Conservation (phyloP, 1,140 invertebrate species). For the Lycorma delicatula region DNA sequence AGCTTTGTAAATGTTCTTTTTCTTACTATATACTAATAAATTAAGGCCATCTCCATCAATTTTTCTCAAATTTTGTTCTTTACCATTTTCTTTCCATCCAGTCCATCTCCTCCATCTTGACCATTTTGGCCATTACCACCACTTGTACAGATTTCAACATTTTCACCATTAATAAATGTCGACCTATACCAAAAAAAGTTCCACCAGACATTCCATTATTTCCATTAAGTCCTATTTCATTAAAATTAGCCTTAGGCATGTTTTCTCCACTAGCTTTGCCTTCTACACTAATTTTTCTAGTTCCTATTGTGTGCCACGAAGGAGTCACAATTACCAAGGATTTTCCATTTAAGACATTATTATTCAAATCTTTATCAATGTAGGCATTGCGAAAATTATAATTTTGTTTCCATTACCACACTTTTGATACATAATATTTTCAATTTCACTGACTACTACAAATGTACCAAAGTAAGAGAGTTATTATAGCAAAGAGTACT, state of each 20-base stretch:
- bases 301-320: not conserved
- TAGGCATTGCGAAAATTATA: not conserved
- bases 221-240: not conserved
- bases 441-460: not conserved
- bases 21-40: not conserved
- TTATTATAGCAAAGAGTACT: not conserved
- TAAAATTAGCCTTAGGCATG: not conserved
- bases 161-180: not conserved
- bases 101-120: not conserved
- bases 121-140: not conserved
- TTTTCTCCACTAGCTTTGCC: not conserved
- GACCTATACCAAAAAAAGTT: not conserved
- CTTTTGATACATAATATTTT: not conserved
- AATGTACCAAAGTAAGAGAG: not conserved
- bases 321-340: not conserved
- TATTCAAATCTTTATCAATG: not conserved
- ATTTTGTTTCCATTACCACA: not conserved
- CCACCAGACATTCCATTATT: not conserved
- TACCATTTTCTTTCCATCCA: not conserved
- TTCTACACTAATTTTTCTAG: not conserved
- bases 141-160: not conserved
- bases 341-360: not conserved
- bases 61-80: not conserved
- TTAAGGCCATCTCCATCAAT: not conserved
- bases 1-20: not conserved